These are phyloP conservation scores for Melanostoma mellinum DNA, from an alignment of 2,888 invertebrate species.

Conservation along the genomic window DNA sequence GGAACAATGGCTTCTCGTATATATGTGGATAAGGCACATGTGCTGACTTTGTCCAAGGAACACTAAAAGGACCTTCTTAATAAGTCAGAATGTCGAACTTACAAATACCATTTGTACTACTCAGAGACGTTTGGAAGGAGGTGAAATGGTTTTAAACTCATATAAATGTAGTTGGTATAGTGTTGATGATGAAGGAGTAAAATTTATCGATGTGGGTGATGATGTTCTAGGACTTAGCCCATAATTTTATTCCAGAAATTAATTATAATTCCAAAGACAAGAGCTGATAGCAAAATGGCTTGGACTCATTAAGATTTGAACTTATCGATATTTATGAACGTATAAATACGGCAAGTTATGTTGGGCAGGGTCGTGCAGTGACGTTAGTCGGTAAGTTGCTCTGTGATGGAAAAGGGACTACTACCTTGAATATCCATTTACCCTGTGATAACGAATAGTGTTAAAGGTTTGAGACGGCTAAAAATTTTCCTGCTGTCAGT, in stretches of 20 bases:
- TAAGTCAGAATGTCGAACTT: slow-evolving; percentile 55
- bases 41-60: slow-evolving; percentile 34
- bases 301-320: too few relatives aligned
- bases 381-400: too few relatives aligned
- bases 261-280: slow-evolving; percentile 20
- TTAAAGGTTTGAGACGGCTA: too few relatives aligned
- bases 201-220: slow-evolving; percentile 36
- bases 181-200: slow-evolving; percentile 43
- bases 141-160: slow-evolving; percentile 2
- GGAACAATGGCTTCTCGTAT: slow-evolving; percentile 19
- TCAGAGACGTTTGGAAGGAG: slow-evolving; percentile 15
- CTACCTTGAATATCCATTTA: too few relatives aligned
- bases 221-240: neutral
- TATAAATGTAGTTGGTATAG: slow-evolving; percentile 29
- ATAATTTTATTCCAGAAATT: slow-evolving; percentile 20
- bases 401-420: too few relatives aligned
- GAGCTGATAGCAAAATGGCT: neutral
- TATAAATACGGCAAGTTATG: too few relatives aligned
- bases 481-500: too few relatives aligned
- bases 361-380: too few relatives aligned
- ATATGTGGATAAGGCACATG: neutral
- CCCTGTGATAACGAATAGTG: too few relatives aligned
- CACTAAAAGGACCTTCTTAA: slow-evolving; percentile 40
- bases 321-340: too few relatives aligned
- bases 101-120: slow-evolving; percentile 23